Evolutionary conservation across 2,888 invertebrate species (phyloP).

Genomic region (Auanema freiburgensis): DNA sequence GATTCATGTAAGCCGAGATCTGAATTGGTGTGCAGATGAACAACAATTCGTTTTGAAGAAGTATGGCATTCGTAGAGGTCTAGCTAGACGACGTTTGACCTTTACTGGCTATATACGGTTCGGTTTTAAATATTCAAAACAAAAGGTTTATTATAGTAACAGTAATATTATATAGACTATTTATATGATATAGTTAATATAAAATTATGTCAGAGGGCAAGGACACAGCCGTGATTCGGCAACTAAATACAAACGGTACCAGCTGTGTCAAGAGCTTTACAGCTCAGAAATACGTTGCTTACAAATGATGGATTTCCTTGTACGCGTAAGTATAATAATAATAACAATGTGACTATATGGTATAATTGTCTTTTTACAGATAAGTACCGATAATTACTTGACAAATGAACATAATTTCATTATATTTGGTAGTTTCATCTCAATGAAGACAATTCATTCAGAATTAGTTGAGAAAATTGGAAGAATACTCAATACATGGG

Average conservation of each 20-base stretch:
- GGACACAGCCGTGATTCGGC: constrained; percentile 1
- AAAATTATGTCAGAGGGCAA: constrained; percentile 1
- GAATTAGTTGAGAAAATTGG: constrained; percentile 18
- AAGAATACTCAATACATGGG: constrained; percentile 18
- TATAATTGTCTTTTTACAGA: constrained; percentile 11
- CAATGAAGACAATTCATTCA: constrained; percentile 14
- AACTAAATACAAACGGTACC: constrained; percentile 21
- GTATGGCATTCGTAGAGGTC: too few relatives aligned
- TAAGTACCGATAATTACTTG: constrained; percentile 15
- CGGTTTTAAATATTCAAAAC: too few relatives aligned
- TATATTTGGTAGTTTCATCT: constrained; percentile 16
- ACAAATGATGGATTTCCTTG: constrained; percentile 18
- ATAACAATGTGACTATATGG: background rate
- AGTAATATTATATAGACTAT: too few relatives aligned
- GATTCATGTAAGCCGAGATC: constrained; percentile 20
- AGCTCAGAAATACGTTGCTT: constrained; percentile 20
- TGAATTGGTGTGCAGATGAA: constrained; percentile 21
- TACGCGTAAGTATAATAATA: constrained; percentile 10
- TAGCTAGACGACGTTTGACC: too few relatives aligned
- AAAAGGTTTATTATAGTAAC: too few relatives aligned
- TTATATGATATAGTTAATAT: too few relatives aligned
- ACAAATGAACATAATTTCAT: constrained; percentile 8
- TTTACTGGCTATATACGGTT: too few relatives aligned
- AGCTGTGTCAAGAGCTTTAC: constrained; percentile 19
- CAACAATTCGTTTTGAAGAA: constrained; percentile 6